These are phyloP conservation scores for Eucera pruinosa DNA, from an alignment of 2,888 invertebrate genomes.

Conservation along the genomic window DNA sequence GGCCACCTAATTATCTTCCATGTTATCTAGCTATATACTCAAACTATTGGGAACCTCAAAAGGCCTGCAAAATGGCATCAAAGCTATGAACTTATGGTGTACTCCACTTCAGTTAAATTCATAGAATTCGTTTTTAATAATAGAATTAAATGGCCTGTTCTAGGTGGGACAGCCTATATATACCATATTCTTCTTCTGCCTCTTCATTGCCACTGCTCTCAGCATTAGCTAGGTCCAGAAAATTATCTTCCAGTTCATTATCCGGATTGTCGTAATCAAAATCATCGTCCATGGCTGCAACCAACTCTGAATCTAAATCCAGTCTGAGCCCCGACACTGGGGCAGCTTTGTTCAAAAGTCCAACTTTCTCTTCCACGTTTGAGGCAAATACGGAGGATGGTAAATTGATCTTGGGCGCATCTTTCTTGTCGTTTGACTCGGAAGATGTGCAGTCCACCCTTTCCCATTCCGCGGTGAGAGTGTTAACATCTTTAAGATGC, in stretches of 20 bases:
- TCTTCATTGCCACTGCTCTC: constrained; percentile 82
- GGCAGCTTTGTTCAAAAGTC: constrained; percentile 92
- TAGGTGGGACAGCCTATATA: too few relatives aligned
- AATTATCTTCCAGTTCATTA: constrained; percentile 96
- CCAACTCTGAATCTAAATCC: constrained; percentile 95
- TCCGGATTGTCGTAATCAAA: constrained; percentile 93
- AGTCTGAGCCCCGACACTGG: constrained; percentile 88
- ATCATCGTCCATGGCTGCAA: constrained; percentile 97
- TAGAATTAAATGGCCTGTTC: too few relatives aligned
- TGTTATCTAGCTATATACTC: too few relatives aligned
- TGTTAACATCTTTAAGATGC: constrained; percentile 90
- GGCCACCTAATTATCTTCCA: too few relatives aligned
- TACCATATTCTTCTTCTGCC: constrained; percentile 78
- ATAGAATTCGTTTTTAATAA: too few relatives aligned
- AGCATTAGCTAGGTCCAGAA: constrained; percentile 92
- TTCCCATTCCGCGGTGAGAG: constrained; percentile 86
- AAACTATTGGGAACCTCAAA: too few relatives aligned
- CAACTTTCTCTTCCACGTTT: constrained; percentile 93
- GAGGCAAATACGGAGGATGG: constrained; percentile 96
- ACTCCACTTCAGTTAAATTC: too few relatives aligned
- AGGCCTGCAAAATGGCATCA: too few relatives aligned
- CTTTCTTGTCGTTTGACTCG: constrained; percentile 76
- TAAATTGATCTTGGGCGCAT: constrained; percentile 85
- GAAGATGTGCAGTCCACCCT: constrained; percentile 76
- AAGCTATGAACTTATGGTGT: too few relatives aligned